A percentile compares a stretch with the other conserved stretches of the same genome.
Conservation (phyloP, 2,888 invertebrate genomes). For the Colostygia pectinataria region DNA sequence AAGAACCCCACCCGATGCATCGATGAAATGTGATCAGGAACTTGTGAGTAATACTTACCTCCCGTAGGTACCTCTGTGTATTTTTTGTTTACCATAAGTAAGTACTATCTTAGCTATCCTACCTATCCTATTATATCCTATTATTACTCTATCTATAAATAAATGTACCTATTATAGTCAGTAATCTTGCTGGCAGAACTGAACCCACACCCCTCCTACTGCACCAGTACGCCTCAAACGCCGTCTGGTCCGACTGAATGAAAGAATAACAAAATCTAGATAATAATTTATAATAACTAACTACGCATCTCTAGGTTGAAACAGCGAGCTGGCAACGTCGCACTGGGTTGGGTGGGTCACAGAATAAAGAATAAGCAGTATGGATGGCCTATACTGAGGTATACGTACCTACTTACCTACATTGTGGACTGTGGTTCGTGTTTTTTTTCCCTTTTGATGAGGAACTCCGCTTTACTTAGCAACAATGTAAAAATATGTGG, state of each 20-base stretch:
- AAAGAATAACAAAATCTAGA: slow-evolving; percentile 10
- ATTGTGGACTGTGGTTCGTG: neutral
- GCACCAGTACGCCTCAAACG: neutral
- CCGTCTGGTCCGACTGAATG: slow-evolving; percentile 1
- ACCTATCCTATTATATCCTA: no score
- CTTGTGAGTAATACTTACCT: no score
- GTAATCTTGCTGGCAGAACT: neutral
- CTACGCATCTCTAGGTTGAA: slow-evolving; percentile 20
- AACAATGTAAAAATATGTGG: slow-evolving; percentile 1
- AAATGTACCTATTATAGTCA: no score
- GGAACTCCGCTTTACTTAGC: neutral
- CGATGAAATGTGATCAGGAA: no score
- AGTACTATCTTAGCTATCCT: no score
- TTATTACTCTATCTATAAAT: no score
- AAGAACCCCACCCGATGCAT: no score
- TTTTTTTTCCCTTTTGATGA: slow-evolving; percentile 2
- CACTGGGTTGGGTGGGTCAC: slow-evolving; percentile 17
- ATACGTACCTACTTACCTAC: neutral
- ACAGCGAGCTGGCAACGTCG: slow-evolving; percentile 40
- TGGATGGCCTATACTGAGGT: no score
- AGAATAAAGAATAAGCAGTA: slow-evolving; percentile 6
- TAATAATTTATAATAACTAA: slow-evolving; percentile 7
- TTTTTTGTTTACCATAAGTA: no score
- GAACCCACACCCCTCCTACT: neutral
- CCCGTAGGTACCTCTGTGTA: no score